Percentiles rank a stretch among this genome's conserved stretches.
These are phyloP conservation scores for Passer montanus DNA, from an alignment of 2,113 vertebrate genomes.

Conservation along the genomic window DNA sequence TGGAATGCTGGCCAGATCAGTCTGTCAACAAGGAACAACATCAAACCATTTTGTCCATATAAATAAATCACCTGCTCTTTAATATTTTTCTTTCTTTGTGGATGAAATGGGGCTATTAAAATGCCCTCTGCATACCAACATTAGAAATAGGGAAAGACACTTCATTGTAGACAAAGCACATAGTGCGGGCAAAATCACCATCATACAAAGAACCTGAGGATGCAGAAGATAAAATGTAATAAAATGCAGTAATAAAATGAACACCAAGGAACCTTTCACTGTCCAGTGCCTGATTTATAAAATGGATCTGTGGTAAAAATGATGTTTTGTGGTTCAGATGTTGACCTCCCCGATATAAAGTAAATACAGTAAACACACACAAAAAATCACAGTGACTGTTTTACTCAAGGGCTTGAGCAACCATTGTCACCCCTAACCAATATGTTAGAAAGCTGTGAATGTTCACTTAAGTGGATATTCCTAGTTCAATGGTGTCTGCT, in stretches of 20 bases:
- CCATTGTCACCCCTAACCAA: background rate
- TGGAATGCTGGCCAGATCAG: slow-evolving; percentile 66
- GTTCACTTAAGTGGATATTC: background rate
- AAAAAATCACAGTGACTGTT: background rate
- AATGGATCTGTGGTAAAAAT: background rate
- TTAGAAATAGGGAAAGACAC: background rate
- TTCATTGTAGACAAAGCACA: background rate
- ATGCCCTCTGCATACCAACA: background rate
- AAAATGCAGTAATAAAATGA: background rate
- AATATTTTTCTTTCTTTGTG: slow-evolving; percentile 60
- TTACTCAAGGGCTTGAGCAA: background rate
- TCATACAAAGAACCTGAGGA: background rate
- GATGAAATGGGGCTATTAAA: slow-evolving; percentile 21
- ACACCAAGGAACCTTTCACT: background rate
- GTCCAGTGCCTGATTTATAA: background rate
- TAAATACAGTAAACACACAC: background rate
- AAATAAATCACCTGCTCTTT: slow-evolving; percentile 69
- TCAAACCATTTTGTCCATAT: slow-evolving; percentile 69
- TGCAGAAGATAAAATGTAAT: background rate
- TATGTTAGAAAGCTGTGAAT: background rate
- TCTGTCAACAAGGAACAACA: slow-evolving; percentile 67
- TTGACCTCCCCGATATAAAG: background rate
- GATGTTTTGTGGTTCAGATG: background rate
- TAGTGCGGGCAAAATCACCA: background rate
- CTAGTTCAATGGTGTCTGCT: background rate